Conservation (phyloP, 64 coral and sea anemone genomes). For the Anthopleura sola region DNA sequence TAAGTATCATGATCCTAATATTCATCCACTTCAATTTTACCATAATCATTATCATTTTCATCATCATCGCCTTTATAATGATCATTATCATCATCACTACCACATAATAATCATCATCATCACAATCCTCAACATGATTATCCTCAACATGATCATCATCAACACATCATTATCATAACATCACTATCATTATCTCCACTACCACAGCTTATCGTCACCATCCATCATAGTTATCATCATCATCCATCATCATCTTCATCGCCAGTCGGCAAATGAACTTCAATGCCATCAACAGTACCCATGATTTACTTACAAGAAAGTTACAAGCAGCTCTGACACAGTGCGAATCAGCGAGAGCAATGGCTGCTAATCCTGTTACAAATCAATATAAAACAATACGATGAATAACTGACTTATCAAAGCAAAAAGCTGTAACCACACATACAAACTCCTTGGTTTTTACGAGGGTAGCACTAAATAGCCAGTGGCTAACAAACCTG, state of each 20-base stretch:
- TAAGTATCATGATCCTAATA: background rate
- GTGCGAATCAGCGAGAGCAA: slow-evolving; percentile 51
- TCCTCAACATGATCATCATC: background rate
- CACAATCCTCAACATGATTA: background rate
- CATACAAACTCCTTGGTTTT: too few species aligned
- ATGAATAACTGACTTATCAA: background rate
- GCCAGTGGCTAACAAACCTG: too few species aligned
- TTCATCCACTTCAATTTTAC: background rate
- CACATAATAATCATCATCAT: background rate
- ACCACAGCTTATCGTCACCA: too few species aligned
- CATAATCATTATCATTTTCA: background rate
- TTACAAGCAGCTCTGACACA: slow-evolving; percentile 46
- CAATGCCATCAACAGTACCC: background rate
- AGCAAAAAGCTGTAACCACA: background rate
- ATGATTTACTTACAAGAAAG: slow-evolving; percentile 60
- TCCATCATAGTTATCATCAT: too few species aligned
- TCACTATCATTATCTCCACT: background rate
- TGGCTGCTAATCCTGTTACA: slow-evolving; percentile 43
- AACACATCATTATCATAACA: background rate
- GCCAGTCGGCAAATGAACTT: background rate
- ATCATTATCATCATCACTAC: background rate
- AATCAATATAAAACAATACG: background rate
- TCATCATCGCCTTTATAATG: background rate
- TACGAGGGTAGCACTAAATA: too few species aligned
- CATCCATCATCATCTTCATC: too few species aligned